These are phyloP conservation scores for Gastrophryne carolinensis DNA, from an alignment of 2,797 vertebrate species.

Conservation along the genomic window DNA sequence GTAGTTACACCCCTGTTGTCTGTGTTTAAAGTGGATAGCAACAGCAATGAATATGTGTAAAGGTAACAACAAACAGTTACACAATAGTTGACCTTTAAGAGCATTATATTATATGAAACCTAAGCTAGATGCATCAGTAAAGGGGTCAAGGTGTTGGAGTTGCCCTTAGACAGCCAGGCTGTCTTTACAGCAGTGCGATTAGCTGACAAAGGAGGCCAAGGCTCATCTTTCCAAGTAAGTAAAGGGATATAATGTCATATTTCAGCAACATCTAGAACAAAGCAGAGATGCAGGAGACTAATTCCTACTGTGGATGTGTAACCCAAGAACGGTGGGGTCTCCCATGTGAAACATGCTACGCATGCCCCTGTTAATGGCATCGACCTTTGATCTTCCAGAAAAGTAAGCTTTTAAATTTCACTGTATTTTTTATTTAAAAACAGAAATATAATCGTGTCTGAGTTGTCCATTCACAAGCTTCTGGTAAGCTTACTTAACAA, in stretches of 20 bases:
- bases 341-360: slow-evolving; percentile 24
- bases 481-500: background rate
- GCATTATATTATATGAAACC: background rate
- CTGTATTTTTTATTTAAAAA: background rate
- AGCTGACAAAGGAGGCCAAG: slow-evolving; percentile 11
- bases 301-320: slow-evolving; percentile 32
- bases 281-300: slow-evolving; percentile 41
- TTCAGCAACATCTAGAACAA: slow-evolving; percentile 39
- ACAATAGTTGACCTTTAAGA: background rate
- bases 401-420: background rate
- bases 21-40: background rate
- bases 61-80: background rate
- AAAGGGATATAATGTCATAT: slow-evolving; percentile 31
- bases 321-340: slow-evolving; percentile 23
- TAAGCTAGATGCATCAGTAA: background rate
- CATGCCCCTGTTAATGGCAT: slow-evolving; percentile 12
- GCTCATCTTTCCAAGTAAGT: slow-evolving; percentile 34
- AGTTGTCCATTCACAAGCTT: background rate
- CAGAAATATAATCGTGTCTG: background rate
- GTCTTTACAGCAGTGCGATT: slow-evolving; percentile 5
- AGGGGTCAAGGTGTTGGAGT: background rate
- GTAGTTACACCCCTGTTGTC: no score
- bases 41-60: background rate
- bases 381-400: slow-evolving; percentile 33
- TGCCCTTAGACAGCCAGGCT: background rate